These are phyloP conservation scores for Hypsopygia costalis DNA, from an alignment of 2,888 invertebrate species.

Conservation along the genomic window DNA sequence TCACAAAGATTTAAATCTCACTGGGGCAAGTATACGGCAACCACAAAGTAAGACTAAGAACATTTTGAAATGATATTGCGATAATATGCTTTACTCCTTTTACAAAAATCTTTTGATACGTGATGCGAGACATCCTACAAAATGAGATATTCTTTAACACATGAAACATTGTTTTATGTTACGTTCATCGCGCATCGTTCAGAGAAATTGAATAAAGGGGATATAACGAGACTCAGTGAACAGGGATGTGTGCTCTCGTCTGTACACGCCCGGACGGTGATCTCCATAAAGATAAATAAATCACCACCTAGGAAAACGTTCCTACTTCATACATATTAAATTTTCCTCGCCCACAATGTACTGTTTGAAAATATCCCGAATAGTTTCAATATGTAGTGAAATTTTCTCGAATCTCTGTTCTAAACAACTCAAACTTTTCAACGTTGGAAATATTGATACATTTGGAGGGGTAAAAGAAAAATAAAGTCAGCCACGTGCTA, in stretches of 20 bases:
- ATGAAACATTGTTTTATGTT: conserved; percentile 12
- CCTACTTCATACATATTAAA: neutral
- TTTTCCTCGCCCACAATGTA: neutral
- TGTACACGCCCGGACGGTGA: conserved; percentile 1
- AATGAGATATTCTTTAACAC: conserved; percentile 19
- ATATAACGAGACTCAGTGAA: conserved; percentile 19
- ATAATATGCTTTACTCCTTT: too few relatives aligned
- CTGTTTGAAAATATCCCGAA: neutral
- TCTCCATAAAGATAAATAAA: conserved; percentile 1
- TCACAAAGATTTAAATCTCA: too few relatives aligned
- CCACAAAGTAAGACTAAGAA: too few relatives aligned
- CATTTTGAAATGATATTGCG: too few relatives aligned
- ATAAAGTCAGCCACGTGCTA: too few relatives aligned
- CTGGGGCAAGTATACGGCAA: too few relatives aligned
- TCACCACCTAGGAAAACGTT: neutral
- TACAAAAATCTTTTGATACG: neutral
- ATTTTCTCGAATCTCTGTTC: too few relatives aligned
- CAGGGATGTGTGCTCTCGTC: conserved; percentile 16
- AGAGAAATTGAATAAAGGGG: conserved; percentile 26
- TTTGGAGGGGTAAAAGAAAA: too few relatives aligned
- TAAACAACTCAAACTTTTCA: too few relatives aligned
- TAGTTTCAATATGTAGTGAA: neutral
- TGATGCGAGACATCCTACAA: neutral
- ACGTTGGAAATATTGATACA: too few relatives aligned
- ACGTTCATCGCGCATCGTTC: too few relatives aligned